Base-by-base conservation (phyloP, 2,888 invertebrate genomes). In the Idaea dimidiata region DNA sequence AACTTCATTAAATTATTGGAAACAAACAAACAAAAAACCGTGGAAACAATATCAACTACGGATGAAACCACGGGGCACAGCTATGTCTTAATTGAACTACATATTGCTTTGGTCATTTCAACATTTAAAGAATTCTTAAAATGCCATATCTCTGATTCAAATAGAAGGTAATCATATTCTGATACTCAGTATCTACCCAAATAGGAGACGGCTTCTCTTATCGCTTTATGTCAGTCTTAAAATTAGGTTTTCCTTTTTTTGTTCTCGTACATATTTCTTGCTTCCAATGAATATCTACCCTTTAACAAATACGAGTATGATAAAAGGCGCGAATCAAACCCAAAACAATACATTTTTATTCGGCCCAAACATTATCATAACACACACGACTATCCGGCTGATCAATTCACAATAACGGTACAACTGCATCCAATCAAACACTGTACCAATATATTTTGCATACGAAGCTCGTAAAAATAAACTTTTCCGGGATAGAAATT, bases 401-500 rank as follows among this genome's bases (percentile, higher is more conserved):
- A 43, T 43, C 43, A 43, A 43, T 43, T 43, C 43, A 43, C 43
- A 43, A 18, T 7, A 55, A 55, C 16, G 18, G 56, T 18, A 18
- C 54, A 16, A 14, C 32, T 31, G 31, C 17, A 54, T 58, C 60
- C 62, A 54, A 56, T 53, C 53, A 58, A 60, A 62, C 31, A 24
- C 60, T 59, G 53, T 60, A 61, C 16, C 56, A 57, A 60, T 58
- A 63, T 57, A 54, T 67, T 58, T 55, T 60, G 57, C 59, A 55
- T 63, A 55, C 60, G 33, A 62, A 58, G 53, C 62, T 58, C 58
- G 62, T 67, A 65, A 67, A 67, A 67, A 67, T 65, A 67, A 64
- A 65, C 59, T 62, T 62, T 62, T 59, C 62, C 57, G 57, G 58
- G 64, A 64, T 66, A 69, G 69, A 60, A 69, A 65, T 72, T 71